A percentile compares a stretch with the other conserved stretches of the same genome.
Conservation (phyloP, 2,113 vertebrate species). For the Nycticebus coucang region DNA sequence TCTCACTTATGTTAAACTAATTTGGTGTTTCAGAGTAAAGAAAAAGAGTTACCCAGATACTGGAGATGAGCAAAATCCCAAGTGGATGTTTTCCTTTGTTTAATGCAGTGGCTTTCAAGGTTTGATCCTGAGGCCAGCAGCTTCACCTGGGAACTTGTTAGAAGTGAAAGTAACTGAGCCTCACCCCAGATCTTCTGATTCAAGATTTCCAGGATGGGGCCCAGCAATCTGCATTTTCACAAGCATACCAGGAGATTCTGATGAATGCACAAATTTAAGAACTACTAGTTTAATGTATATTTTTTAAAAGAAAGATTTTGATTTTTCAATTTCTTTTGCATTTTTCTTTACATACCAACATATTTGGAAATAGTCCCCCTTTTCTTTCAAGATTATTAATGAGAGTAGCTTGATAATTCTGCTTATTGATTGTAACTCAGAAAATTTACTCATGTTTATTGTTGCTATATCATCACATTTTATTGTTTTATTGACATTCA, state of each 20-base stretch:
- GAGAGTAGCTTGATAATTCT: constrained; percentile 25
- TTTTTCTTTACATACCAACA: constrained; percentile 12
- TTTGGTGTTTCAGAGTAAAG: constrained; percentile 29
- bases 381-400: constrained; percentile 21
- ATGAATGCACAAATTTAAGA: not conserved
- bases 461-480: constrained; percentile 27
- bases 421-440: not conserved
- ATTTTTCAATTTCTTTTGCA: not conserved
- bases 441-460: not conserved
- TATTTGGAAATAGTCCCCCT: not conserved
- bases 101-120: not conserved
- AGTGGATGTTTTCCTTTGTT: not conserved
- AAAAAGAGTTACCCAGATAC: not conserved
- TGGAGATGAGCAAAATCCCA: constrained; percentile 11
- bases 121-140: not conserved
- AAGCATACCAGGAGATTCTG: not conserved
- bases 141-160: not conserved
- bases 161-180: not conserved
- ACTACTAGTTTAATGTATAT: not conserved
- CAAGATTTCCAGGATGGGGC: not conserved
- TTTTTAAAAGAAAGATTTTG: constrained; percentile 26
- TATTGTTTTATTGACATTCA: constrained; percentile 41
- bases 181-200: not conserved
- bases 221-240: not conserved
- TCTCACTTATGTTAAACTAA: constrained; percentile 62